Evolutionary conservation across 2,888 invertebrate species (phyloP), one percentile per base, ranked within the genome.

Genomic region (Ophioninae sp.): DNA sequence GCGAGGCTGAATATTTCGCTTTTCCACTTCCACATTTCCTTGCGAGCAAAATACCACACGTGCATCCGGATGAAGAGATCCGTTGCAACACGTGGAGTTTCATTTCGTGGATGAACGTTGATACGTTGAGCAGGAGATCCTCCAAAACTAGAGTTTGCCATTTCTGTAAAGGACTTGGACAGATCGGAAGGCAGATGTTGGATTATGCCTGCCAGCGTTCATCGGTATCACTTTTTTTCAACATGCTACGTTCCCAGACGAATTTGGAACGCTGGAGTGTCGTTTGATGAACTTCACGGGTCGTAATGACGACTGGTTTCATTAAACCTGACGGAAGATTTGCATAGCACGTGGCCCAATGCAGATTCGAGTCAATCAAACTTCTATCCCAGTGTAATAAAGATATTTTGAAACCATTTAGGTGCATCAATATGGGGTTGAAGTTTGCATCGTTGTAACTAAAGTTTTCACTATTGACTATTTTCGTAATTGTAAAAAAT

Each of bases 131-230:
- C 68, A 20, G 20, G 30, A 56, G 21, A 68, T 73, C n/a, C 21
- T 61, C 39, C 69, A 57, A 78, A 78, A 69, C 41, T 64, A n/a
- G 20, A 10, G n/a, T 23, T 37, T 30, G 65, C 56, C 7, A 30
- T 68, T 73, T 10, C 37, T 68, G 30, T 56, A 10, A 70, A 61
- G 21, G 70, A 3, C 30, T 30, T 65, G 41, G 65, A 78, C 79
- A 72, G 79, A 81, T 87, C 17, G 79, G 61, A 30, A 68, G 69
- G 87, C 76, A 86, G 85, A 87, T 86, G 86, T 76, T 70, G 75
- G 69, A 57, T 61, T 79, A 77, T 79, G 83, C 64, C 73, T 67
- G 44, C 50, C 50, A 50, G 13, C 50, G 50, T 50, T 50, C 50
- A 50, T 50, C 0, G 50, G 50, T 50, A 13, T 50, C 17, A 50